These are phyloP conservation scores for Pollimyrus isidori DNA, from an alignment of 2,113 vertebrate species.

Conservation along the genomic window DNA sequence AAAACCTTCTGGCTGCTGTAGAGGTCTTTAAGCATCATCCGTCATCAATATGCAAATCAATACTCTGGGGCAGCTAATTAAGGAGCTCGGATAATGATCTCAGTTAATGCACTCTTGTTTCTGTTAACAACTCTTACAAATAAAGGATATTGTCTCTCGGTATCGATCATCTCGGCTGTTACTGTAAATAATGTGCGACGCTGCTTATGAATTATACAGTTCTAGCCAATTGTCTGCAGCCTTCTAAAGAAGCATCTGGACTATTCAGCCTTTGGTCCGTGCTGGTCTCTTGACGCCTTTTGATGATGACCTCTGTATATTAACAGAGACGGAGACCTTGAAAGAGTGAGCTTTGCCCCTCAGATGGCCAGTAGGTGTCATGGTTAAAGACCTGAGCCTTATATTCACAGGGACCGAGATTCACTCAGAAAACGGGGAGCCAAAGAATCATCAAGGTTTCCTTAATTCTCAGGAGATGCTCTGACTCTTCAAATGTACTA, in stretches of 20 bases:
- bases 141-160: neutral
- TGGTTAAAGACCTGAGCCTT: neutral
- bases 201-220: neutral
- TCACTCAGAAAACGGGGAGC: neutral
- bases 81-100: neutral
- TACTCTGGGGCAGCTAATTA: neutral
- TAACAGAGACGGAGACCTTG: neutral
- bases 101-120: neutral
- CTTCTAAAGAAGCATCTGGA: neutral
- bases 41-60: slow-evolving; percentile 11
- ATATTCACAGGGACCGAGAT: neutral
- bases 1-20: neutral
- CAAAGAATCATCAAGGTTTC: neutral
- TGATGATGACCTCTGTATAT: neutral
- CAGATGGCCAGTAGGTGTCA: neutral
- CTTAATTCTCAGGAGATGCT: neutral
- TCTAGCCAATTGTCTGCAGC: neutral
- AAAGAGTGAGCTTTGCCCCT: too few species aligned
- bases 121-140: neutral
- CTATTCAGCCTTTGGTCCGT: neutral
- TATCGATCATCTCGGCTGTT: neutral
- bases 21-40: neutral
- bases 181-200: neutral
- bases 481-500: neutral
- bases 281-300: neutral